phyloP scores from a whole-genome alignment of 2,888 invertebrate species.

The Drosophila picticornis region DNA sequence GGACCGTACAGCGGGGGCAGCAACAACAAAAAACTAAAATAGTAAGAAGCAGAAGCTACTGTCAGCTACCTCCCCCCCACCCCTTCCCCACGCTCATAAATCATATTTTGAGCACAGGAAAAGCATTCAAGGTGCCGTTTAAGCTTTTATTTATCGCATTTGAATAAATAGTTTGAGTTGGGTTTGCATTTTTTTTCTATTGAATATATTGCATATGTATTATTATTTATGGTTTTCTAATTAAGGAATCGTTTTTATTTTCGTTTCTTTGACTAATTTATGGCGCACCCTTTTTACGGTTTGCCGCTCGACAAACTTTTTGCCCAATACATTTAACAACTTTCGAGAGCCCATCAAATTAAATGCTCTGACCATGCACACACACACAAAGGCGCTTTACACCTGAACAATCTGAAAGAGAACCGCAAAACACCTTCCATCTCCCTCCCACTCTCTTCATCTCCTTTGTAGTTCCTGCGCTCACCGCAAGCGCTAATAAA shows the following conservation, averaged over 20 bases:
- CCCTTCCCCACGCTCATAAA: conserved; percentile 58
- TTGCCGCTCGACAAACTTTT: conserved; percentile 19
- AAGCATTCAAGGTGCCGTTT: conserved; percentile 12
- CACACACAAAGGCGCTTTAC: conserved; percentile 28
- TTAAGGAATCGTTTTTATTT: conserved; percentile 31
- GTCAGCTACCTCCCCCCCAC: conserved; percentile 18
- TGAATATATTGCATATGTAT: no score
- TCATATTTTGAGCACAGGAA: conserved; percentile 53
- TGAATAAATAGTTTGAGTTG: background rate
- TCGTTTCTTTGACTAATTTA: conserved; percentile 30
- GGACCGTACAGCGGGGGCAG: conserved; percentile 14
- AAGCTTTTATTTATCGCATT: conserved; percentile 19
- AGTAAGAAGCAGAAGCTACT: conserved; percentile 37
- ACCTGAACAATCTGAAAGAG: conserved; percentile 53
- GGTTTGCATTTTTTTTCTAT: background rate
- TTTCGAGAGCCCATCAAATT: conserved; percentile 43
- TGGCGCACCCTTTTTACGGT: conserved; percentile 19
- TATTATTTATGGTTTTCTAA: conserved; percentile 8
- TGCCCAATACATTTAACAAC: conserved; percentile 34
- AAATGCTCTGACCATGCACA: conserved; percentile 36
- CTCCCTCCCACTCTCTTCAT: conserved; percentile 1
- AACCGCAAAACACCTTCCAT: conserved; percentile 31
- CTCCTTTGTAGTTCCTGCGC: conserved; percentile 3
- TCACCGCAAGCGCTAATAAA: conserved; percentile 75
- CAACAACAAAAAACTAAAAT: conserved; percentile 19